A percentile compares a stretch with the other conserved stretches of the same genome.
phyloP scores from a whole-genome alignment of 2,113 vertebrate species.

The Poecilia latipinna region DNA sequence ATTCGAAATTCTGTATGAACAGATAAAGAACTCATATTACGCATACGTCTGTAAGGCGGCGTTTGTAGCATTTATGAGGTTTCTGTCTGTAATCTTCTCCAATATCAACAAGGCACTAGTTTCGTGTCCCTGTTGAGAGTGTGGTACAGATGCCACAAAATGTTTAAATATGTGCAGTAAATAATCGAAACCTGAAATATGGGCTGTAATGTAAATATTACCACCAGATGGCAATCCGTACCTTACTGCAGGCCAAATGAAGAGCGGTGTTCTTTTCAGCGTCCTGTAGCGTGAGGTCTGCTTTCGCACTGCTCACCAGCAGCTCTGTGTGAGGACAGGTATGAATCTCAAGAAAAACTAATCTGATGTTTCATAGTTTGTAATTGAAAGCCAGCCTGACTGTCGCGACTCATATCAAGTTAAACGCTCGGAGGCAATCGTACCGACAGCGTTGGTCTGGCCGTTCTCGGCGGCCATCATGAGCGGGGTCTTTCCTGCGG shows the following conservation, averaged over 20 bases:
- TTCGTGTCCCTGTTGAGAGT: slow-evolving; percentile 92
- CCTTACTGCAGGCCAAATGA: slow-evolving; percentile 98
- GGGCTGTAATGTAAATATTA: slow-evolving; percentile 22
- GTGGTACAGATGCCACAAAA: no score
- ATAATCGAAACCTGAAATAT: not conserved
- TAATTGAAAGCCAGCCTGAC: not conserved
- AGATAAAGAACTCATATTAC: slow-evolving; percentile 13
- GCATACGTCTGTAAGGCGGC: slow-evolving; percentile 98
- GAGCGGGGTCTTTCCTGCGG: slow-evolving; percentile 92
- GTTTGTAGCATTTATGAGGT: slow-evolving; percentile 98
- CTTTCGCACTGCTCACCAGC: slow-evolving; percentile 97
- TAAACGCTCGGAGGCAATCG: slow-evolving; percentile 7
- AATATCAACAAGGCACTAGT: slow-evolving; percentile 99
- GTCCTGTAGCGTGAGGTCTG: slow-evolving; percentile 96
- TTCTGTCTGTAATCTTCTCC: slow-evolving; percentile 97
- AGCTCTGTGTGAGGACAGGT: slow-evolving; percentile 83
- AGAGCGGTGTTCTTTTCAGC: slow-evolving; percentile 95
- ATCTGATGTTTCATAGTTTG: not conserved
- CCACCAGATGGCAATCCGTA: slow-evolving; percentile 67
- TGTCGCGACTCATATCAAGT: not conserved
- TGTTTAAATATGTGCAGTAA: not conserved
- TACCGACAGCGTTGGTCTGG: slow-evolving; percentile 97
- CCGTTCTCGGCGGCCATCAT: slow-evolving; percentile 99
- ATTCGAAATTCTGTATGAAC: not conserved
- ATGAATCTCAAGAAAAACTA: not conserved